Base-by-base conservation (phyloP, 2,113 vertebrate species). In the Mola mola region DNA sequence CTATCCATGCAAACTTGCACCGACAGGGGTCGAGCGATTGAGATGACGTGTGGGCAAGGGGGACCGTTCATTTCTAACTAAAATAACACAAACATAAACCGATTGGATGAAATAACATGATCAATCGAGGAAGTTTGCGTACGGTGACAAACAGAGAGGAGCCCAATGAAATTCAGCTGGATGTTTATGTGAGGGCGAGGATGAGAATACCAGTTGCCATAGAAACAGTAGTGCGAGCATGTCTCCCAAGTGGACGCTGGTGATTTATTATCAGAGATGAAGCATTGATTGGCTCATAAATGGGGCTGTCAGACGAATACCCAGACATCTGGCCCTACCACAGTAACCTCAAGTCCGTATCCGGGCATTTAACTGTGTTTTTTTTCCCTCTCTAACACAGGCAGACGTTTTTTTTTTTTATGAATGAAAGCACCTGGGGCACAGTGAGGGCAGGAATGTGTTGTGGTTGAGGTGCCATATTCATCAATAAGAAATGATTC, bases 121-220 rank as follows among this genome's bases (percentile, higher is more conserved):
- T 56, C 19, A 61, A 61, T 28, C 4, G 8, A 71, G 61, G 41
- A 58, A 49, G 49, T 40, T 43, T 66, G 55, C 50, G 16, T 34
- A 44, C 9, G 19, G 69, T 84, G 77, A 86, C 66, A 68, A 79
- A 72, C 33, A 12, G 21, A 66, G 50, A 75, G 25, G 33, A 24
- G 63, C 37, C 53, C 41, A 66, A 80, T 56, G 6, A 77, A 79
- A 44, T 71, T 48, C 86, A 84, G 63, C 74, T 79, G 74, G 78
- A 79, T 87, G 77, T 79, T 72, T 79, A 75, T 43, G 36, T 59
- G 71, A 42, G 2, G 60, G 24, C 10, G 28, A 61, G 34, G 63
- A 65, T 69, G 73, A 68, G 70, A 71, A 66, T 8, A 46, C 67
- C 62, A 40, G 87, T 90, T 84, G 70, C 82, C 71, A 84, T 85